phyloP scores from a whole-genome alignment of 2,113 vertebrate genomes.

The Anser brachyrhynchus region DNA sequence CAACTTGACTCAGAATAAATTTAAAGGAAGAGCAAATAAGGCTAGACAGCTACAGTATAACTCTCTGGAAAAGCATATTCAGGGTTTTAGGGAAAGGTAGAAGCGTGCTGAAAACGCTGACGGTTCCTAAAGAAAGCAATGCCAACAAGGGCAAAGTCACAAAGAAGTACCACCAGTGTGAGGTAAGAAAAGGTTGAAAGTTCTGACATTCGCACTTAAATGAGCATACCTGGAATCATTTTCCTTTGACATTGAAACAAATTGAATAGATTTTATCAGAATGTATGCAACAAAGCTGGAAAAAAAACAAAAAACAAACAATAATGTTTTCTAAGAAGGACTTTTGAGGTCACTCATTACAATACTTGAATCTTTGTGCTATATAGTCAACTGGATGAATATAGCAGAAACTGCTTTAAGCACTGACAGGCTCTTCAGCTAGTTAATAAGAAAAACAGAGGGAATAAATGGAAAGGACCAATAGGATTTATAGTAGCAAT shows the following conservation, averaged over 20 bases:
- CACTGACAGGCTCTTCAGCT: not conserved
- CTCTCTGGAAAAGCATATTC: constrained; percentile 10
- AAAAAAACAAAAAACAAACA: not conserved
- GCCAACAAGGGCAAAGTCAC: not conserved
- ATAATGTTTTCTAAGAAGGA: constrained; percentile 14
- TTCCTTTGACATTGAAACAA: constrained; percentile 36
- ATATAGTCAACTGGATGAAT: not conserved
- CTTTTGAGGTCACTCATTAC: constrained; percentile 27
- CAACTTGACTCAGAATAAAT: constrained; percentile 10
- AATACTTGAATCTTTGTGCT: not conserved
- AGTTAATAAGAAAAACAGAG: not conserved
- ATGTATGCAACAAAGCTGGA: not conserved
- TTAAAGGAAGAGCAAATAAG: constrained; percentile 27
- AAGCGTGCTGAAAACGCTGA: constrained; percentile 22
- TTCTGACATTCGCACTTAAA: not conserved
- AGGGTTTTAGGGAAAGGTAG: not conserved
- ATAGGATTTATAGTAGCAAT: not conserved
- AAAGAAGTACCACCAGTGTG: not conserved
- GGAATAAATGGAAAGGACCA: not conserved
- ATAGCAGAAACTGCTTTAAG: not conserved
- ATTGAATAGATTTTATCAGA: constrained; percentile 42
- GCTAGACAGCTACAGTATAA: not conserved
- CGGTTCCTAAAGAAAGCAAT: constrained; percentile 21
- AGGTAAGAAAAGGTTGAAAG: constrained; percentile 59
- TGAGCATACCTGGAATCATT: constrained; percentile 26